Base-by-base conservation (phyloP, 2,888 invertebrate species). In the Nomada goodeniana region DNA sequence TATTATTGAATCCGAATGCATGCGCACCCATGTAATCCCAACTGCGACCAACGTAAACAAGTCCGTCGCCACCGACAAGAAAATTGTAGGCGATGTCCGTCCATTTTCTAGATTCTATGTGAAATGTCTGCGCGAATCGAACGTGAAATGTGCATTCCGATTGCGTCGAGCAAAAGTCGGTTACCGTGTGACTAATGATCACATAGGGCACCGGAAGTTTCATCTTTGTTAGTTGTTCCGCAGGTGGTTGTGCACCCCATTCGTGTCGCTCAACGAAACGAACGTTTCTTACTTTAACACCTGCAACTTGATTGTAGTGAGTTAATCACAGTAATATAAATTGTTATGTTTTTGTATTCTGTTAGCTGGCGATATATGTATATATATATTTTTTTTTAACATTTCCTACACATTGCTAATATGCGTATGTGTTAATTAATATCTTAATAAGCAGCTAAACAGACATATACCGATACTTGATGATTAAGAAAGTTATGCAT, bases 41-140 rank as follows among this genome's bases (percentile, higher is more conserved):
- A 1, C 97, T 96, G 5, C 97, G 95, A 0, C 96, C 97, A 85
- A 95, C 95, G 91, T 97, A 97, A 0, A 96, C 96, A 11, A 95
- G 95, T 0, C 97, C 97, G 90, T 97, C 97, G 5, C 97, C 97
- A 0, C 97, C 97, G 2, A 98, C 95, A 2, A 98, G 93, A 88
- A 97, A 98, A 91, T 97, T 98, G 92, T 97, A 97, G 0, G 95
- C 96, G 36, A 97, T 97, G 90, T 97, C 97, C 78, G 94, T 95
- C 95, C 96, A 96, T 0, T 94, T 92, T 75, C 92, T 93, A 26
- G 95, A 95, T 86, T 96, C 96, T 52, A 97, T 96, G 92, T 97
- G 97, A 71, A 87, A 90, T 0, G 89, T 91, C 70, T 93, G 93
- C 4, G 89, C 89, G 15, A 83, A 42, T 47, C 91, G 88, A 1